These are phyloP conservation scores for Achroia grisella DNA, from an alignment of 1,140 invertebrate species.

Conservation along the genomic window DNA sequence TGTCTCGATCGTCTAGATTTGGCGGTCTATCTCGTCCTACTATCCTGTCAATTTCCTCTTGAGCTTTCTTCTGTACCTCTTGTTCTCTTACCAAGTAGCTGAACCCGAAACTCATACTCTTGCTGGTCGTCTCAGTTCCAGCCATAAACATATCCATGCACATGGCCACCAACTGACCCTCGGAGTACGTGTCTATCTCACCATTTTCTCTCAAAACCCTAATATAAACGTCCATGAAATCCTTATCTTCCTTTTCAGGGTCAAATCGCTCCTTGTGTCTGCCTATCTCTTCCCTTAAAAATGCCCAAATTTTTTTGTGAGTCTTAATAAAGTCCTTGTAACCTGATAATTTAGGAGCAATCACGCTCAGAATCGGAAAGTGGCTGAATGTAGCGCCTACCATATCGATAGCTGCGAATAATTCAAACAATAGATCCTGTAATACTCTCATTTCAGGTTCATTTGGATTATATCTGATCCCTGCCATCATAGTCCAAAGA, in stretches of 20 bases:
- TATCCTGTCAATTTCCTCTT: conserved; percentile 85
- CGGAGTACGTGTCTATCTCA: conserved; percentile 72
- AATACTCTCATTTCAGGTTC: conserved; percentile 80
- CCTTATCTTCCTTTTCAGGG: conserved; percentile 76
- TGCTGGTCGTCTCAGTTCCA: conserved; percentile 87
- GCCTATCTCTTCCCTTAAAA: conserved; percentile 81
- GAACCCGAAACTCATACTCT: conserved; percentile 84
- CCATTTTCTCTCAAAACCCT: conserved; percentile 76
- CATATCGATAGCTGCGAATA: conserved; percentile 85
- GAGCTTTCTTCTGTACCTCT: conserved; percentile 85
- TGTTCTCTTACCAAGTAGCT: conserved; percentile 85
- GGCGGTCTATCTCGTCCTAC: conserved; percentile 81
- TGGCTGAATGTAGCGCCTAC: conserved; percentile 84
- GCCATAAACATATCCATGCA: conserved; percentile 89
- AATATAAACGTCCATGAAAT: conserved; percentile 91
- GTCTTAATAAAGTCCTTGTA: conserved; percentile 82
- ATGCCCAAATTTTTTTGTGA: conserved; percentile 81
- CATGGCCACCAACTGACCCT: conserved; percentile 82
- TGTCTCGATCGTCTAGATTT: conserved; percentile 79
- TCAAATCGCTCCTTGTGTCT: conserved; percentile 82
- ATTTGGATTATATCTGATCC: conserved; percentile 78
- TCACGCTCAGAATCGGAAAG: conserved; percentile 82
- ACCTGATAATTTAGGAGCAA: conserved; percentile 84
- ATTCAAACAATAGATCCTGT: conserved; percentile 79
- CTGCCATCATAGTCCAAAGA: conserved; percentile 91